Percentiles rank a stretch among this genome's conserved stretches.
These are phyloP conservation scores for Pygathrix nemaeus DNA, from an alignment of 2,113 vertebrate species.

Conservation along the genomic window DNA sequence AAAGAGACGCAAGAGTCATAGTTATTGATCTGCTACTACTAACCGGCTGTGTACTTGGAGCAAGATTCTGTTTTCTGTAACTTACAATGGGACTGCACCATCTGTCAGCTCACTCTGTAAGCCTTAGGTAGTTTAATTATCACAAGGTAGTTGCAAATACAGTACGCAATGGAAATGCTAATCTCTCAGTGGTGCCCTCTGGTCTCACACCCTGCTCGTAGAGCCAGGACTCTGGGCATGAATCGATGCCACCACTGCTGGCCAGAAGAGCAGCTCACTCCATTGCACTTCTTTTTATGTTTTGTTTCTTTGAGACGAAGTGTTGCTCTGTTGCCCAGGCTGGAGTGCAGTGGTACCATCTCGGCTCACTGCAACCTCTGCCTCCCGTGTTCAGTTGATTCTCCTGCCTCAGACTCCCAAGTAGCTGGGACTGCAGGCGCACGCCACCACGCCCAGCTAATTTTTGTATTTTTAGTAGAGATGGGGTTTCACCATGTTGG, in stretches of 20 bases:
- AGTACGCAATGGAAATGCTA: not conserved
- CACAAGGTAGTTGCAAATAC: not conserved
- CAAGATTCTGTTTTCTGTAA: slow-evolving; percentile 11
- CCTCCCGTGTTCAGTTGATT: no score
- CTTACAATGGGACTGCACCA: not conserved
- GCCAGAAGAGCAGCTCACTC: not conserved
- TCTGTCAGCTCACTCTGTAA: not conserved
- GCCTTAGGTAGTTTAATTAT: slow-evolving; percentile 1
- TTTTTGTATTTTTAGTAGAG: no score
- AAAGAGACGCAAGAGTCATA: not conserved
- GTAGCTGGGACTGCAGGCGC: no score
- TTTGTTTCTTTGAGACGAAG: no score
- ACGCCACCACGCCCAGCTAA: no score
- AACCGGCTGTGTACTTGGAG: not conserved
- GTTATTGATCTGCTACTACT: not conserved
- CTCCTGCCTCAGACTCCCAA: no score
- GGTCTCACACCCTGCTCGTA: no score
- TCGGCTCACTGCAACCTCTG: no score
- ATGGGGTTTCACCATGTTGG: no score
- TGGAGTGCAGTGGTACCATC: no score
- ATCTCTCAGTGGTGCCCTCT: not conserved
- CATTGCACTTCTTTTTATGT: not conserved
- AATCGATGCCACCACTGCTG: fast-evolving
- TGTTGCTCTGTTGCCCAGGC: no score
- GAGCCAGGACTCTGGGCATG: not conserved